These are phyloP conservation scores for Limnephilus rhombicus DNA, from an alignment of 2,888 invertebrate species.

Conservation along the genomic window DNA sequence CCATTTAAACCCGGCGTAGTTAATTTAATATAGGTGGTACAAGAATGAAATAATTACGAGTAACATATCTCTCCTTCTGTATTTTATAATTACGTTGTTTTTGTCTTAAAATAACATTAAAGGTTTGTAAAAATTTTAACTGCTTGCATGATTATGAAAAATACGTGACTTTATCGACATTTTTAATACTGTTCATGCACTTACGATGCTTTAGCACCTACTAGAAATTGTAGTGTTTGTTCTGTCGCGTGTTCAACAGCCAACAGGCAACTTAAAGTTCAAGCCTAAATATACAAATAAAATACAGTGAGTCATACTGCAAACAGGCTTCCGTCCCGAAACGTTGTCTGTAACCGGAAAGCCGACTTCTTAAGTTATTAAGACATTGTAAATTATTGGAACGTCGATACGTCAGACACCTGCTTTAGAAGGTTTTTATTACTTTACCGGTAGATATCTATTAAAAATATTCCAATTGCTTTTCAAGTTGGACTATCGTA, in stretches of 20 bases:
- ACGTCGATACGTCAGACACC: not conserved
- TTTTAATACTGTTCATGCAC: not conserved
- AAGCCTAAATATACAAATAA: not conserved
- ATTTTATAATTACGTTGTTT: too few species aligned
- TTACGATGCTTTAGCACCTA: not conserved
- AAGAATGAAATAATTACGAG: too few species aligned
- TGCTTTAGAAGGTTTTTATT: too few species aligned
- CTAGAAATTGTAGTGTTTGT: not conserved
- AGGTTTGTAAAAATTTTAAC: too few species aligned
- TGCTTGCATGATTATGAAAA: not conserved
- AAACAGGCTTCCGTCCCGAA: not conserved
- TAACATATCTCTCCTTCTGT: too few species aligned
- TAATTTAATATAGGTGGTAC: too few species aligned
- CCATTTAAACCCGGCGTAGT: too few species aligned
- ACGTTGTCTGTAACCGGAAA: not conserved
- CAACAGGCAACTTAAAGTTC: not conserved
- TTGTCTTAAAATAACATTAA: too few species aligned
- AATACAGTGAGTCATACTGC: not conserved
- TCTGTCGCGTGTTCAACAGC: not conserved
- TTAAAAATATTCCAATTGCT: too few species aligned
- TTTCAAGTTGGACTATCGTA: too few species aligned
- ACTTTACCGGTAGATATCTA: too few species aligned
- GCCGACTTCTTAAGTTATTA: not conserved
- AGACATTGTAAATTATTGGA: not conserved
- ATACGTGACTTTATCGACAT: not conserved